These are phyloP conservation scores for Myanophis thanlyinensis DNA, from an alignment of 2,113 vertebrate species.

Conservation along the genomic window DNA sequence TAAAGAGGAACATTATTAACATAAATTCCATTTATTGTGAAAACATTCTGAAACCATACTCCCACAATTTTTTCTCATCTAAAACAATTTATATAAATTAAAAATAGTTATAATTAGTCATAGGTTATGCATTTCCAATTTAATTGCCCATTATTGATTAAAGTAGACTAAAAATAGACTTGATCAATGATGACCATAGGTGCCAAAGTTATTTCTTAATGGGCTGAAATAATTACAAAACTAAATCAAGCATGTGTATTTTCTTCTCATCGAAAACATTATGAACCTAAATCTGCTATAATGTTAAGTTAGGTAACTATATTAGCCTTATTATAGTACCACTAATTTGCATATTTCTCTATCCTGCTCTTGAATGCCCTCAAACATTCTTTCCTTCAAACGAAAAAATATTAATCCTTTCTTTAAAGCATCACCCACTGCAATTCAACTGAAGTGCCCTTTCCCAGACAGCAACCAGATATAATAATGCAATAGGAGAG, in stretches of 20 bases:
- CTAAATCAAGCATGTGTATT: background rate
- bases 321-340: background rate
- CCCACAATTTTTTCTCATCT: constrained; percentile 38
- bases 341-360: background rate
- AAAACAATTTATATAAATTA: constrained; percentile 42
- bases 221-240: background rate
- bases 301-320: background rate
- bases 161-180: background rate
- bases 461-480: background rate
- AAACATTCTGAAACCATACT: constrained; percentile 4
- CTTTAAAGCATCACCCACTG: background rate
- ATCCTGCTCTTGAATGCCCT: background rate
- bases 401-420: background rate
- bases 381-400: background rate
- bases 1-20: background rate
- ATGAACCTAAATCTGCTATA: too few species aligned
- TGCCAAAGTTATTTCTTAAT: background rate
- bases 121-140: background rate
- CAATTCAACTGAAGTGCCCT: background rate
- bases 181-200: too few species aligned
- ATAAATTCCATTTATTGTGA: constrained; percentile 24
- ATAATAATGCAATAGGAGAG: background rate
- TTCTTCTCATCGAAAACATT: background rate
- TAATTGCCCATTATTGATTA: background rate
- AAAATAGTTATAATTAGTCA: background rate